Evolutionary conservation across 2,113 vertebrate species (phyloP).

Genomic region (Epinephelus moara): DNA sequence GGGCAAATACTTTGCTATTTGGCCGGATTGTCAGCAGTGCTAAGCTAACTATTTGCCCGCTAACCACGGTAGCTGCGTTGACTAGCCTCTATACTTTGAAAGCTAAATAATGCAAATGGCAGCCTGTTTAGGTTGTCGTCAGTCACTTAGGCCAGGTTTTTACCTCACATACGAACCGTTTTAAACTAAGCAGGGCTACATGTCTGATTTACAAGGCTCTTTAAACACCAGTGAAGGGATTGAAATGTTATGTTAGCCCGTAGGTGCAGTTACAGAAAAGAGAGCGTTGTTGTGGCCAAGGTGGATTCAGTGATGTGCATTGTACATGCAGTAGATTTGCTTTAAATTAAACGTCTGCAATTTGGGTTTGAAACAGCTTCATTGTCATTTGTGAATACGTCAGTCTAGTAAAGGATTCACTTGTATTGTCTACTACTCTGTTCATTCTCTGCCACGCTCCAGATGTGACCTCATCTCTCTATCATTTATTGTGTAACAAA

Average conservation of each 20-base stretch:
- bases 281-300: not conserved
- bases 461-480: conserved; percentile 4
- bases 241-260: not conserved
- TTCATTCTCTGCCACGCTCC: conserved; percentile 3
- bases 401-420: not conserved
- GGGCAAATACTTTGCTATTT: not conserved
- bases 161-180: not conserved
- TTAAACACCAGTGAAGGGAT: not conserved
- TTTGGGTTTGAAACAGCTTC: not conserved
- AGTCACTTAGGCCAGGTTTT: not conserved
- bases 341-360: not conserved
- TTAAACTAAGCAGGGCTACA: conserved; percentile 2
- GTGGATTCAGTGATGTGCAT: conserved; percentile 11
- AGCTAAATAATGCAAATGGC: conserved; percentile 65
- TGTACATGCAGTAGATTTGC: not conserved
- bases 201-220: not conserved
- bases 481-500: not conserved
- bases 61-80: conserved; percentile 54
- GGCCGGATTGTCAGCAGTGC: conserved; percentile 25
- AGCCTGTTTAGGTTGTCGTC: conserved; percentile 36
- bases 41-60: conserved; percentile 55
- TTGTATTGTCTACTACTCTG: not conserved
- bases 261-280: not conserved
- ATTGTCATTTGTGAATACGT: not conserved
- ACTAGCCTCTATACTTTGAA: conserved; percentile 36